Evolutionary conservation across 2,888 invertebrate species (phyloP), one percentile per base, ranked within the genome.

Genomic region (Pterostichus niger): DNA sequence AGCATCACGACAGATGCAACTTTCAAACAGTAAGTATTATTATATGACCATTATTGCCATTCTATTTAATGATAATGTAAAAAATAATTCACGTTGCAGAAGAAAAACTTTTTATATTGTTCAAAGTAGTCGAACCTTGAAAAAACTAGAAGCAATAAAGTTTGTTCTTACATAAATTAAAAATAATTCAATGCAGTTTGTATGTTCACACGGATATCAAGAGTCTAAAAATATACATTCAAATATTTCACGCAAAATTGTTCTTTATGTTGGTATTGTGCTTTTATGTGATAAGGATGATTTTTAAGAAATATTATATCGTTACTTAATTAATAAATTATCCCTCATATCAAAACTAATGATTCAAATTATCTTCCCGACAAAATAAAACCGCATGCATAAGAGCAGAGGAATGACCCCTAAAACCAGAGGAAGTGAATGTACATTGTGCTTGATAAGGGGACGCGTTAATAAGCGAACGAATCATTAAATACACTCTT

Each of bases 381-480:
- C 40, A 40, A 40, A 40, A 59, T 24, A 17, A 59, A 59, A 59
- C 59, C 59, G 59, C 59, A 24, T 59, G 9, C 54, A 24, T 56
- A 56, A 56, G 13, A 56, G 31, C 9, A 17, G 59, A 40, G 40
- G 40, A 61, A 78, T 78, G 78, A 78, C 78, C 78, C 61, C 59
- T 59, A 33, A 24, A 35, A n/a, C 31, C 17, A 61, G 24, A 59
- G 78, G 78, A 78, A 61, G 46, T 59, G 56, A 59, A 24, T 35
- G 24, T 56, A 40, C 40, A 44, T 78, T 61, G 24, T 78, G 15
- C 76, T 76, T 56, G 54, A 76, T 76, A 76, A 76, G 68, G 68
- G 44, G 54, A 76, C 68, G 33, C 11, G 52, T 75, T 56, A 78
- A 56, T 78, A 78, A 78, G 78, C 40, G 78, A 78, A 68, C 44